Evolutionary conservation across 2,113 vertebrate species (phyloP).

Genomic region (Nycticryphes semicollaris): DNA sequence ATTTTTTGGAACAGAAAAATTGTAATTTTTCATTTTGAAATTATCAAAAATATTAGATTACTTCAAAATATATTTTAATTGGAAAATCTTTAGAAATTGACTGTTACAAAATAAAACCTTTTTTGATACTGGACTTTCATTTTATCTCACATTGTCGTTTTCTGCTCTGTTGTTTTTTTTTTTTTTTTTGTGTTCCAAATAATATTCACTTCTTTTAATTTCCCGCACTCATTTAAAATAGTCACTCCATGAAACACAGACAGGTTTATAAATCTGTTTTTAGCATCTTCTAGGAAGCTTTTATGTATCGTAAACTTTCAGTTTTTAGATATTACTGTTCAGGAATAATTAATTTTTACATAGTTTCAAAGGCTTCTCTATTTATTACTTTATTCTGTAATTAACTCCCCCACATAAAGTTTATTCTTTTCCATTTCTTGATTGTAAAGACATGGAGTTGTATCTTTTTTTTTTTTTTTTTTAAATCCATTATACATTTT

Average conservation of each 20-base stretch:
- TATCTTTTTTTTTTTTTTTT: not conserved
- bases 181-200: not conserved
- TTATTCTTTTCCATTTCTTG: not conserved
- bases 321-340: not conserved
- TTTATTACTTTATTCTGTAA: not conserved
- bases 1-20: not conserved
- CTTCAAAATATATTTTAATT: not conserved
- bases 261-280: not conserved
- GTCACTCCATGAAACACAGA: not conserved
- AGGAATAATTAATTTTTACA: not conserved
- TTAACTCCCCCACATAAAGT: not conserved
- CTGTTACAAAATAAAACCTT: not conserved
- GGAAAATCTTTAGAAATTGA: not conserved
- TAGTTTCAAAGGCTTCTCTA: not conserved
- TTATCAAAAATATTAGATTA: not conserved
- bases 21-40: not conserved
- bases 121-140: not conserved
- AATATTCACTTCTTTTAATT: not conserved
- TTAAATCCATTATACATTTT: not conserved
- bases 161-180: not conserved
- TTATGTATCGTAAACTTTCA: not conserved
- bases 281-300: not conserved
- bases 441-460: not conserved
- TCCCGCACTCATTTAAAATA: not conserved
- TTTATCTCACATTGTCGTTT: not conserved